Percentiles rank a stretch among this genome's conserved stretches.
These are phyloP conservation scores for Drosophila neotestacea DNA, from an alignment of 2,888 invertebrate genomes.

Conservation along the genomic window DNA sequence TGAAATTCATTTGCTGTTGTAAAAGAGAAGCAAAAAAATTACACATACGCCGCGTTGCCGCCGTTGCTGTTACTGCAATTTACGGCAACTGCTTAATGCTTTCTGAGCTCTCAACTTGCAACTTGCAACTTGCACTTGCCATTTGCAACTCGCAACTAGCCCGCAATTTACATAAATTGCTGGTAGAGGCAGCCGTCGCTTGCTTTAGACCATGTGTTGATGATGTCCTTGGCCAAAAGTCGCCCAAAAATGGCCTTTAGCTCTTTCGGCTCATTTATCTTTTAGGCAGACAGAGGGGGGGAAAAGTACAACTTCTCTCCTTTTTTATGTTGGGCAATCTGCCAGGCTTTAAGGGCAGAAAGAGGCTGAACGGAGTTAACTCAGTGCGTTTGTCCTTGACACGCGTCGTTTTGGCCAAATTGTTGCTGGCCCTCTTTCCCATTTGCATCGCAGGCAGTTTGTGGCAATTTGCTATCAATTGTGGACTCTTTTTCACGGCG, in stretches of 20 bases:
- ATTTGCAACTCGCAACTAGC: slow-evolving; percentile 25
- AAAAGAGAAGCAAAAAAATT: slow-evolving; percentile 21
- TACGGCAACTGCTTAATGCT: slow-evolving; percentile 53
- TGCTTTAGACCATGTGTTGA: slow-evolving; percentile 53
- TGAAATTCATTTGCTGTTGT: slow-evolving; percentile 64
- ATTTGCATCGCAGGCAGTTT: slow-evolving; percentile 35
- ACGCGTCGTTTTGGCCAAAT: slow-evolving; percentile 40
- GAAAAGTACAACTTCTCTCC: background rate
- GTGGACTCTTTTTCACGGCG: slow-evolving; percentile 34
- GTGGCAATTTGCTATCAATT: slow-evolving; percentile 65
- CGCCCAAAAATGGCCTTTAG: slow-evolving; percentile 28
- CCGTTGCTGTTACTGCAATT: slow-evolving; percentile 18
- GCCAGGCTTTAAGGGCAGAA: slow-evolving; percentile 32
- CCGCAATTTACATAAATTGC: slow-evolving; percentile 64
- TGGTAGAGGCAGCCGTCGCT: slow-evolving; percentile 9
- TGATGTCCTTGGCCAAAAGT: slow-evolving; percentile 60
- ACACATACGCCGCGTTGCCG: slow-evolving; percentile 55
- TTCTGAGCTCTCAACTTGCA: slow-evolving; percentile 27
- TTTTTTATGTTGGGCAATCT: slow-evolving; percentile 45
- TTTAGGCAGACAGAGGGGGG: slow-evolving; percentile 18
- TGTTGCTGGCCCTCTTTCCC: slow-evolving; percentile 2
- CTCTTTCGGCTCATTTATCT: slow-evolving; percentile 57
- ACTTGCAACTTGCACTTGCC: background rate
- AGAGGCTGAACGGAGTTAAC: background rate
- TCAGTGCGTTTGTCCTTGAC: slow-evolving; percentile 70